Base-by-base conservation (phyloP, 2,113 vertebrate genomes). In the Chiloscyllium plagiosum region DNA sequence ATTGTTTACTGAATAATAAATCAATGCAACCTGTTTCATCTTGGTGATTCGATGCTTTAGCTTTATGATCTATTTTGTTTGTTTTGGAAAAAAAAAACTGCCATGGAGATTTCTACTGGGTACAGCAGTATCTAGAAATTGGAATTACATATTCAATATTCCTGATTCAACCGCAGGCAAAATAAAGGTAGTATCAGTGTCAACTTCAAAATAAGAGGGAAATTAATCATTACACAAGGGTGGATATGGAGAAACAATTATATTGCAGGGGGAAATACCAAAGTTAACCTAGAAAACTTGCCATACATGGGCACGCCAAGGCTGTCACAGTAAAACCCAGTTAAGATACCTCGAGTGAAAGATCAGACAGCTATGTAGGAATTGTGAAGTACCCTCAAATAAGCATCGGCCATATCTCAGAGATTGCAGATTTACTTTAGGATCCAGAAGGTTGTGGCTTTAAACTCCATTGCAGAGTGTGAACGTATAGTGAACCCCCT, bases 1-100 rank as follows among this genome's bases (percentile, higher is more conserved):
- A 93, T 68, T 93, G 89, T 66, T 93, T 66, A 66, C 65, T 93
- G 89, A n/a, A 92, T 92, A 66, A 66, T 66, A 66, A 92, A 92
- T 92, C 61, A 92, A 92, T 7, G n/a, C 37, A 61, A 66, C 33
- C 37, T n/a, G 19, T 66, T 92, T 92, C 61, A 92, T 92, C 89
- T 65, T 10, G 56, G 89, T 92, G 56, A 92, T 92, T 92, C 89
- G 37, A 37, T 20, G 33, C 19, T 92, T n/a, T 37, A 24, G 33
- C 17, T 92, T 92, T 92, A 52, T 90, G 87, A 61, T 90, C 87
- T 90, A 90, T 56, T 90, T 33, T 92, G 20, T 89, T 92, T 66
- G 29, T 37, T 92, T 92, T 92, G n/a, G 89, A 20, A 66, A 37
- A 92, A 4, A 56, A 90, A 92, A 83, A 83, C 80, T 92, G 7